Percentiles rank a stretch among this genome's conserved stretches.
Conservation (phyloP, 2,113 vertebrate genomes). For the Panurus biarmicus region DNA sequence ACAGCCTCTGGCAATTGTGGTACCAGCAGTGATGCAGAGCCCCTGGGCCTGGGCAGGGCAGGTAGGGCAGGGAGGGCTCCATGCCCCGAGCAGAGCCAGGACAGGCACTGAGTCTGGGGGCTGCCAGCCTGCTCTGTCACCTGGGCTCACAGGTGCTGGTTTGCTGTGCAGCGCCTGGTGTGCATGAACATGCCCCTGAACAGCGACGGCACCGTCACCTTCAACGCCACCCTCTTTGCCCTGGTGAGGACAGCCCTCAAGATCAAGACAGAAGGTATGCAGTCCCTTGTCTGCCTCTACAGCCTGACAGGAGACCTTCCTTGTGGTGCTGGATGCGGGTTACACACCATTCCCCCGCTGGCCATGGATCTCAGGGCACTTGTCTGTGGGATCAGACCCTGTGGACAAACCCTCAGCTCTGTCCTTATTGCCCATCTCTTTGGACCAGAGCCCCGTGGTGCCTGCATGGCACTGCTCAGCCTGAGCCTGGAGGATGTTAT, state of each 20-base stretch:
- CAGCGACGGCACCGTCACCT: constrained; percentile 94
- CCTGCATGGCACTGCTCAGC: neutral
- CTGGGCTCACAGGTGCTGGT: neutral
- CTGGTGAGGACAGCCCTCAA: constrained; percentile 95
- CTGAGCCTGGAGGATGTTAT: neutral
- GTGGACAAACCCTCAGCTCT: neutral
- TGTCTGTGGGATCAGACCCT: neutral
- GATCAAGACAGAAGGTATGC: constrained; percentile 95
- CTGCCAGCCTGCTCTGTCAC: neutral
- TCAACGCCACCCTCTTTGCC: constrained; percentile 94
- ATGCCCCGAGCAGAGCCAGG: no score
- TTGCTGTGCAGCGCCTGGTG: constrained; percentile 80
- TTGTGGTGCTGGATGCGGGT: neutral
- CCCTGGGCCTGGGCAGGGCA: neutral
- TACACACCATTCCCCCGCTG: neutral
- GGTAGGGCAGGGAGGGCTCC: no score
- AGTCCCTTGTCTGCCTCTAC: neutral
- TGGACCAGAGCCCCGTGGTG: neutral
- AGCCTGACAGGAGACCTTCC: neutral
- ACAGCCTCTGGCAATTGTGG: neutral
- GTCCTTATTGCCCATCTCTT: neutral
- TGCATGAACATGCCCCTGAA: constrained; percentile 99
- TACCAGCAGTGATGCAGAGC: neutral
- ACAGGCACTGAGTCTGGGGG: neutral
- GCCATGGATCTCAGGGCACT: neutral